These are phyloP conservation scores for Apis cerana DNA, from an alignment of 1,140 invertebrate genomes.

Conservation along the genomic window DNA sequence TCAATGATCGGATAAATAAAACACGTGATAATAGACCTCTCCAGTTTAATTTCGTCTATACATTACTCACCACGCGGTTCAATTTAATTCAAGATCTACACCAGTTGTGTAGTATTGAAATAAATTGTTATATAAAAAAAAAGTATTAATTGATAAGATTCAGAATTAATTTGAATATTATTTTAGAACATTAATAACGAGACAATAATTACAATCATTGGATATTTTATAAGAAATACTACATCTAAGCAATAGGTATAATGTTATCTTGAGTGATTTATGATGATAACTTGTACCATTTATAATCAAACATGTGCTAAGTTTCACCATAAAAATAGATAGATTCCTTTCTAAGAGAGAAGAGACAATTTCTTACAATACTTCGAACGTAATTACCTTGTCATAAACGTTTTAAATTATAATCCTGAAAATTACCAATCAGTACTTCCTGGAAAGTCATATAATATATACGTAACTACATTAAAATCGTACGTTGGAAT, in stretches of 20 bases:
- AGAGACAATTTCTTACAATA: too few relatives aligned
- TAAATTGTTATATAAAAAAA: background rate
- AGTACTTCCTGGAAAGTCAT: too few relatives aligned
- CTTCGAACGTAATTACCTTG: too few relatives aligned
- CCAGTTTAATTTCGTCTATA: constrained; percentile 4
- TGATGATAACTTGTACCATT: background rate
- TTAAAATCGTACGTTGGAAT: too few relatives aligned
- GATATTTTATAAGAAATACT: background rate
- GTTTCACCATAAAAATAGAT: background rate
- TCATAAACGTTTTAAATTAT: too few relatives aligned
- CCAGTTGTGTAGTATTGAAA: constrained; percentile 6
- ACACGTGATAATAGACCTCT: background rate
- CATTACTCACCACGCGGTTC: background rate
- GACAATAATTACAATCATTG: background rate
- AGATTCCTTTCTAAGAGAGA: background rate
- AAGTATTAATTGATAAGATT: background rate
- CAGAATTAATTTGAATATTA: background rate
- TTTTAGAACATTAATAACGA: background rate
- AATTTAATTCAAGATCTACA: constrained; percentile 14
- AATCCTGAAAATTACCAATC: too few relatives aligned
- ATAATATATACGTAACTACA: too few relatives aligned
- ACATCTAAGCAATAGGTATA: background rate
- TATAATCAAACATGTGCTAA: background rate
- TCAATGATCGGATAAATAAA: background rate
- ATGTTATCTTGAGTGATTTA: background rate